Base-by-base conservation (phyloP, 1,140 invertebrate genomes). In the Yoshiicerus persimilis region DNA sequence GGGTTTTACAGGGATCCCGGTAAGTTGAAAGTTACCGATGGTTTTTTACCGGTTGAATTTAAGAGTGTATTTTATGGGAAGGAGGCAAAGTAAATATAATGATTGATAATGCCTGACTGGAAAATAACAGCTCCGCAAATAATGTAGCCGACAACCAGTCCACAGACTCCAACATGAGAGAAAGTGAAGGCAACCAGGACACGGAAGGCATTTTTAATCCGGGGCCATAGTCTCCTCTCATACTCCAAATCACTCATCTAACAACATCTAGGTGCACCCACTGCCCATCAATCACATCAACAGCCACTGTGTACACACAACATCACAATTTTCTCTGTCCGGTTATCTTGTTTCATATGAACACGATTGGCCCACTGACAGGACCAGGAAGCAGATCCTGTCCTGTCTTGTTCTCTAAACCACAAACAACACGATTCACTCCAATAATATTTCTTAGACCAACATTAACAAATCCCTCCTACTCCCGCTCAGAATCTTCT, bases 81-180 rank as follows among this genome's bases (percentile, higher is more conserved):
- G n/a, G n/a, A n/a, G n/a, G n/a, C n/a, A n/a, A n/a, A n/a, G n/a
- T n/a, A 80, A 80, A 32, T 20, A 25, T 20, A 36, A 75, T 16
- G 87, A 84, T 38, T 91, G 84, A 92, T 90, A 9, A 88, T 86
- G 20, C 92, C 92, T 75, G 91, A 92, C 85, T 92, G 92, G 91
- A 95, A 95, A 36, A 95, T 93, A 90, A 95, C 95, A 66, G 95
- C 94, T 91, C 96, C 97, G 75, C 96, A 95, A 62, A 98, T 96
- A n/a, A 96, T 97, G 92, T 99, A 99, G 10, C 97, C 96, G 62
- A 99, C 96, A 47, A 99, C 97, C 62, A 99, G 94, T 84, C 95
- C 95, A 90, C 97, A 97, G 88, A 99, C 96, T 32, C 97, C 98
- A 10, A 99, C 96, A 93, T 98, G 98, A 92, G 97, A 98, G 93